These are phyloP conservation scores for Nannospalax galili DNA, from an alignment of 2,113 vertebrate genomes.

Conservation along the genomic window DNA sequence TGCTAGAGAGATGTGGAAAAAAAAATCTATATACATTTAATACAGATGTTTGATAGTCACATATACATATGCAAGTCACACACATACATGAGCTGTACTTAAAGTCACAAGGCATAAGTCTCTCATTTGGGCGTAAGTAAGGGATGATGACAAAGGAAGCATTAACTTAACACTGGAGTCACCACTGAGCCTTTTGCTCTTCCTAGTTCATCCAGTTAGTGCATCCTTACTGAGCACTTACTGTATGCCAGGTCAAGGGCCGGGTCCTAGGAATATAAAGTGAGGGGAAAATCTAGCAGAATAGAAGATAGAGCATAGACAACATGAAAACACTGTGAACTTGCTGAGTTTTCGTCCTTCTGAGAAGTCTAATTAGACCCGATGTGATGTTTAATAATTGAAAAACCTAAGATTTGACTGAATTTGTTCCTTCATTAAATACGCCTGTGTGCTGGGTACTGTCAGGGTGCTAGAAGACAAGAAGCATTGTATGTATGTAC, in stretches of 20 bases:
- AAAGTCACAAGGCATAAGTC: background rate
- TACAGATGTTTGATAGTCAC: background rate
- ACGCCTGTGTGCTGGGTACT: background rate
- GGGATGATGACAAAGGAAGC: background rate
- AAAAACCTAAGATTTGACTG: background rate
- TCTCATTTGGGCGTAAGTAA: constrained; percentile 15
- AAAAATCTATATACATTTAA: background rate
- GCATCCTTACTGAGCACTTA: background rate
- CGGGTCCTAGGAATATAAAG: background rate
- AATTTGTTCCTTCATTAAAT: background rate
- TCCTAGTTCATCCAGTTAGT: too few species aligned
- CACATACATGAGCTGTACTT: background rate
- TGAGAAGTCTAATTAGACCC: background rate
- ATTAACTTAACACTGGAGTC: background rate
- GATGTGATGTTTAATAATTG: background rate
- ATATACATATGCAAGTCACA: background rate
- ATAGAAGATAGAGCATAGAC: background rate
- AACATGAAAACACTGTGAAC: background rate
- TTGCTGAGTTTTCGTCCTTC: background rate
- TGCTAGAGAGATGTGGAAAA: background rate
- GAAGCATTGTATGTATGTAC: background rate
- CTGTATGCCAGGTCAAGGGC: background rate
- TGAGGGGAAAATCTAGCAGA: background rate
- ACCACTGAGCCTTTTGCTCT: background rate
- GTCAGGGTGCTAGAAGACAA: background rate